Evolutionary conservation across 2,797 vertebrate genomes (phyloP), one percentile per base, ranked within the genome.

Genomic region (Myotis daubentonii): DNA sequence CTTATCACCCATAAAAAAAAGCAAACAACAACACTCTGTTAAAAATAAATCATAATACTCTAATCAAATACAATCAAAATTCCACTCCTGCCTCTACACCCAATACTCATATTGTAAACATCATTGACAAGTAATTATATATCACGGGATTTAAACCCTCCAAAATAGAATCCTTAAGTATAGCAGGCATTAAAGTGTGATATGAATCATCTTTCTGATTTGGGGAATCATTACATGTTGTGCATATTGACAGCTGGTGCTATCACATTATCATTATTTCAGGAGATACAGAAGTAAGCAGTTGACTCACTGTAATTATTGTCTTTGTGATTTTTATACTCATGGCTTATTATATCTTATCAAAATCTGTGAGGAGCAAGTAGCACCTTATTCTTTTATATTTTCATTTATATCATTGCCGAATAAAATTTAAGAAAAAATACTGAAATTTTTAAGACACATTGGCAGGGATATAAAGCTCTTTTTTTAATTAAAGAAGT

Each of bases 41-140:
- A 49, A 94, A 94, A 95, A 95, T 83, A 93, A 94, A 94, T 89
- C 89, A 94, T 79, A 88, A 79, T 87, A 65, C 11, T 81, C 41
- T 91, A 94, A 97, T 94, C 94, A 95, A 94, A 89, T 70, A 87
- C 83, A 91, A 95, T 96, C 72, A 89, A 88, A 94, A 93, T 82
- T 70, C 19, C 17, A 90, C 28, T 85, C 17, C 36, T 75, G 36
- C 3, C 20, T 38, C 17, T 85, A 78, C 30, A 75, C 62, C 33
- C 17, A 51, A 41, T 68, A 72, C 3, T 9, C 13, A 70, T 28
- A 90, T 53, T 72, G 49, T 70, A 94, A 90, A 90, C 60, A 87
- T 86, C 68, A 95, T 17, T 92, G 75, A 91, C 53, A 88, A 94
- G 38, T 78, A 44, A 70, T 83, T 93, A 60, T 33, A 87, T 62